Evolutionary conservation across 30 jellyfish, hydroid and myxozoan genomes (phyloP).

Genomic region (Pseudorhiza aurosa): DNA sequence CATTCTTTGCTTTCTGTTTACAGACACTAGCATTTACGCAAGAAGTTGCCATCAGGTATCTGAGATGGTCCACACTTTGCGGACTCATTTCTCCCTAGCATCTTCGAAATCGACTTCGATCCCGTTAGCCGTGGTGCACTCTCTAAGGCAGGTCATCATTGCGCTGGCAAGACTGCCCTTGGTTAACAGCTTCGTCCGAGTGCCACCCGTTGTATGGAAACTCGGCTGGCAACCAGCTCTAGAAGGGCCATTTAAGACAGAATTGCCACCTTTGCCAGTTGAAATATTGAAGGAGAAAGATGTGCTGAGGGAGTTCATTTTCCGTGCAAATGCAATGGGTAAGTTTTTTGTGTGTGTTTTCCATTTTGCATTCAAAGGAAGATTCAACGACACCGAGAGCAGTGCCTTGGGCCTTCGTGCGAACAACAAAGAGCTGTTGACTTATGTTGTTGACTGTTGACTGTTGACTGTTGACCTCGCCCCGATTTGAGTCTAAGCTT

Average conservation of each 20-base stretch:
- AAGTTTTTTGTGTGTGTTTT: not conserved
- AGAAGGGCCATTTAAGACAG: conserved; percentile 84
- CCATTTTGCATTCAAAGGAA: too few species aligned
- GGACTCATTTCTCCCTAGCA: conserved; percentile 37
- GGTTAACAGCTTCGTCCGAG: conserved; percentile 85
- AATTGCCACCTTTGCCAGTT: conserved; percentile 94
- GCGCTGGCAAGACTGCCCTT: conserved; percentile 90
- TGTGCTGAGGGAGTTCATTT: conserved; percentile 88
- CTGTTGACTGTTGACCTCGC: too few species aligned
- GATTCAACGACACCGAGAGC: too few species aligned
- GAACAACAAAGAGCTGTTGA: too few species aligned
- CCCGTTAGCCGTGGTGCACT: conserved; percentile 52
- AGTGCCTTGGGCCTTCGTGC: too few species aligned
- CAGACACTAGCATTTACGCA: conserved; percentile 50
- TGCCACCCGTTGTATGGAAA: conserved; percentile 97
- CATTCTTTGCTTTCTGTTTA: not conserved
- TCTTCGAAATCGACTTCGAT: conserved; percentile 16
- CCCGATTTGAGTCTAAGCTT: too few species aligned
- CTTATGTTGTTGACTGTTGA: too few species aligned
- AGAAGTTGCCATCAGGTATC: conserved; percentile 77
- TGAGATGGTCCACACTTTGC: conserved; percentile 79
- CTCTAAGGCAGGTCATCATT: conserved; percentile 66
- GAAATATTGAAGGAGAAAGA: conserved; percentile 92
- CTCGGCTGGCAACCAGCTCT: conserved; percentile 85
- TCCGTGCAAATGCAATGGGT: conserved; percentile 88